phyloP scores from a whole-genome alignment of 2,113 vertebrate species.

The Paraplagusia blochii region DNA sequence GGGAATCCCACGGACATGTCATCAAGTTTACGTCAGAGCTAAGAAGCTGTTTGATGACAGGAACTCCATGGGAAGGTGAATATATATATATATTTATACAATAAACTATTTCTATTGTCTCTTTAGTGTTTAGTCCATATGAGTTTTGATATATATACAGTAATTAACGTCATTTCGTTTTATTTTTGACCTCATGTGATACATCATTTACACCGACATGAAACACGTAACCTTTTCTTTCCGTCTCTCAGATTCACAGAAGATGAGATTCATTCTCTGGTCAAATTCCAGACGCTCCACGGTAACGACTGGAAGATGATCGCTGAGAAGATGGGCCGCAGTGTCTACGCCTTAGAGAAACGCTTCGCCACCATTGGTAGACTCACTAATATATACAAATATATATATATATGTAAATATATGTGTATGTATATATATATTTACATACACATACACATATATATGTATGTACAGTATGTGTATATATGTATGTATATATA shows the following conservation, averaged over 20 bases:
- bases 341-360: constrained; percentile 58
- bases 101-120: too few relatives aligned
- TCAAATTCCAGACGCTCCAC: constrained; percentile 54
- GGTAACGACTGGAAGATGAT: constrained; percentile 71
- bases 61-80: constrained; percentile 67
- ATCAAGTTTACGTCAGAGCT: constrained; percentile 52
- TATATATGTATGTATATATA: too few relatives aligned
- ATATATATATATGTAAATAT: too few relatives aligned
- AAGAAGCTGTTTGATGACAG: constrained; percentile 57
- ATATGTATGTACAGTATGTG: too few relatives aligned
- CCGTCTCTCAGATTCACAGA: constrained; percentile 58
- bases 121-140: too few relatives aligned
- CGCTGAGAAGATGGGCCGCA: constrained; percentile 63
- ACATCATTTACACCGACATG: too few relatives aligned
- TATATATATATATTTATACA: too few relatives aligned
- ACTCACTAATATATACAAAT: not conserved
- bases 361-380: constrained; percentile 56
- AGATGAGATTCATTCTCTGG: constrained; percentile 45
- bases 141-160: too few relatives aligned
- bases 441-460: too few relatives aligned
- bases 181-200: too few relatives aligned
- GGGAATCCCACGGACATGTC: constrained; percentile 63
- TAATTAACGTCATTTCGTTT: too few relatives aligned
- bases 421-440: too few relatives aligned
- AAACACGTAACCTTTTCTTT: not conserved